These are phyloP conservation scores for Arothron firmamentum DNA, from an alignment of 2,113 vertebrate species.

Conservation along the genomic window DNA sequence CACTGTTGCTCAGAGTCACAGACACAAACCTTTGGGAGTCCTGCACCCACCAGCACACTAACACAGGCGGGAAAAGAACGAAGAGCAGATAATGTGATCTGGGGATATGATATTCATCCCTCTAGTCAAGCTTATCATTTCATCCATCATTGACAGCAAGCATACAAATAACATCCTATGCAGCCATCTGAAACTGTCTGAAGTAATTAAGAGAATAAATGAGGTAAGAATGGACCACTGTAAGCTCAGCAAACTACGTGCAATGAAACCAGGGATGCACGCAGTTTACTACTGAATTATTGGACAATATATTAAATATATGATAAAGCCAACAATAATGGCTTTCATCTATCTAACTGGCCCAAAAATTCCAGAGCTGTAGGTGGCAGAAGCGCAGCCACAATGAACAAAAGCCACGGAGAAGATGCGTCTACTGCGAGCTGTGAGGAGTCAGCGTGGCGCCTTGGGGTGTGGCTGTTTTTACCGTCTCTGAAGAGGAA, in stretches of 20 bases:
- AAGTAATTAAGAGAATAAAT: slow-evolving; percentile 2
- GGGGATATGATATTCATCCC: slow-evolving; percentile 51
- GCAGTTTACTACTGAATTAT: too few species aligned
- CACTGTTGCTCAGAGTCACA: slow-evolving; percentile 73
- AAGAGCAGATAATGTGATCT: slow-evolving; percentile 44
- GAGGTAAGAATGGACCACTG: background rate
- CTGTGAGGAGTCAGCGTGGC: too few species aligned
- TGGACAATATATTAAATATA: too few species aligned
- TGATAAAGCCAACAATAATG: too few species aligned
- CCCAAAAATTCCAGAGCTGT: too few species aligned
- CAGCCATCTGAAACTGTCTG: slow-evolving; percentile 4
- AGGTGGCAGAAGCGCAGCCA: too few species aligned
- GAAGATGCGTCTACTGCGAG: too few species aligned
- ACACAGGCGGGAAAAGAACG: slow-evolving; percentile 50
- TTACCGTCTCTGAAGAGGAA: too few species aligned
- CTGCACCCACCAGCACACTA: slow-evolving; percentile 65
- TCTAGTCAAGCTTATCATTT: slow-evolving; percentile 47
- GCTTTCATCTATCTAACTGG: too few species aligned
- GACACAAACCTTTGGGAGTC: slow-evolving; percentile 65
- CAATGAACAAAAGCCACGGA: too few species aligned
- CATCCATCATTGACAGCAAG: slow-evolving; percentile 37
- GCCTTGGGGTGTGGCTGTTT: too few species aligned
- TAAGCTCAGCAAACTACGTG: slow-evolving; percentile 15
- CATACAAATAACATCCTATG: slow-evolving; percentile 30
- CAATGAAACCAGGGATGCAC: background rate